Evolutionary conservation across 2,113 vertebrate species (phyloP), one percentile per base, ranked within the genome.

Genomic region (Dipodomys merriami): DNA sequence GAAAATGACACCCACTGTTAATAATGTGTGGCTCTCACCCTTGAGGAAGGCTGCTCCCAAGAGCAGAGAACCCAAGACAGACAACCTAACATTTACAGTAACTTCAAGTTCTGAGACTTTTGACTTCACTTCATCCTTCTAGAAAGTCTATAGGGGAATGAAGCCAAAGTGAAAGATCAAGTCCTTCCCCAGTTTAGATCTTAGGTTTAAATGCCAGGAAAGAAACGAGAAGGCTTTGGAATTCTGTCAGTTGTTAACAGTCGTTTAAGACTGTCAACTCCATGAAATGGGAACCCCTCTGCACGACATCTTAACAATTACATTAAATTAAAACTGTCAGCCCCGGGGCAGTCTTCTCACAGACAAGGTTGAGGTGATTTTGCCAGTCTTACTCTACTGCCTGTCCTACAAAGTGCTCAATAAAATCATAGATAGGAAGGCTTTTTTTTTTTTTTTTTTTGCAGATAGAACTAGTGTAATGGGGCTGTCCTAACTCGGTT

Each of bases 151-250:
- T 15, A 30, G 87, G 72, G 68, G 44, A 96, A 95, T 74, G 44
- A 96, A 95, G 39, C 46, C 69, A 88, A 73, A 85, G 72, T 78
- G 60, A 94, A 92, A 94, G 49, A 33, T 57, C 78, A 87, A 60
- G 78, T 84, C 65, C 62, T 82, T 39, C 19, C 67, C 62, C 76
- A 27, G 29, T 80, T 87, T 29, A 64, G 69, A 35, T 27, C 62
- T 71, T n/a, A 46, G 44, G 22, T 67, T 81, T 88, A 81, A 96
- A 85, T 91, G 71, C 76, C 25, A 82, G 35, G 76, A 78, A n/a
- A 84, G 30, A 85, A 94, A 88, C 1, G 71, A 39, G 53, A 60
- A 18, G 27, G 39, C 53, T 91, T 33, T 89, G 64, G n/a, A 87
- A 92, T 46, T 69, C 71, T 89, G 74, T 86, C 90, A 72, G 44